These are phyloP conservation scores for Syrphus vitripennis DNA, from an alignment of 2,888 invertebrate species.

Conservation along the genomic window DNA sequence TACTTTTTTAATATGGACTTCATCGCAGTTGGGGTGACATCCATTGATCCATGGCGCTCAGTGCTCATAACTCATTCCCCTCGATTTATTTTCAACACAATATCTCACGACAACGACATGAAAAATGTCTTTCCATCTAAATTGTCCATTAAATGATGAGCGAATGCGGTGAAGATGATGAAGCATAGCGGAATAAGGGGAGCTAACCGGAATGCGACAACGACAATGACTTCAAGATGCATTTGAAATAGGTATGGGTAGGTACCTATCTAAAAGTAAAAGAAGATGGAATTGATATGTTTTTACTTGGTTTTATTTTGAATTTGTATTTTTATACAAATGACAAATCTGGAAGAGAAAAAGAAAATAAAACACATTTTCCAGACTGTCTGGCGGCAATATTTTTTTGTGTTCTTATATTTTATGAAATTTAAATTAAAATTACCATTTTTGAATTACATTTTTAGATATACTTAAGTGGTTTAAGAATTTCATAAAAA, in stretches of 20 bases:
- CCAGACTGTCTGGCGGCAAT: conserved; percentile 64
- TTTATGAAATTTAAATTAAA: not conserved
- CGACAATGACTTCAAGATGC: conserved; percentile 44
- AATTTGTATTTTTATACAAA: conserved; percentile 1
- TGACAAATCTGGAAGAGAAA: conserved; percentile 19
- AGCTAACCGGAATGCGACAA: conserved; percentile 23
- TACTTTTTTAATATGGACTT: conserved; percentile 34
- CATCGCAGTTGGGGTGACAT: conserved; percentile 43
- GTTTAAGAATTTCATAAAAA: too few relatives aligned
- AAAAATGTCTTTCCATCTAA: conserved; percentile 41
- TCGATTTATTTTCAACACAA: conserved; percentile 36
- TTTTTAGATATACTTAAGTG: too few relatives aligned
- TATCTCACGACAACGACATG: not conserved
- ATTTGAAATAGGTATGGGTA: conserved; percentile 41
- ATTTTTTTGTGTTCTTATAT: too few relatives aligned
- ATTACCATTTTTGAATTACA: not conserved
- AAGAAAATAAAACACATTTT: conserved; percentile 60
- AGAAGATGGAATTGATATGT: not conserved
- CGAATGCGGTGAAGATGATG: not conserved
- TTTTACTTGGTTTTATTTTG: not conserved
- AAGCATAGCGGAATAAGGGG: not conserved
- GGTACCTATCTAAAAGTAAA: not conserved
- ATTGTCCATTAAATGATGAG: conserved; percentile 44
- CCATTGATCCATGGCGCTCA: conserved; percentile 61
- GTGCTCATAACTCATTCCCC: conserved; percentile 58